Evolutionary conservation across 2,888 invertebrate genomes (phyloP).

Genomic region (Hydraecia micacea): DNA sequence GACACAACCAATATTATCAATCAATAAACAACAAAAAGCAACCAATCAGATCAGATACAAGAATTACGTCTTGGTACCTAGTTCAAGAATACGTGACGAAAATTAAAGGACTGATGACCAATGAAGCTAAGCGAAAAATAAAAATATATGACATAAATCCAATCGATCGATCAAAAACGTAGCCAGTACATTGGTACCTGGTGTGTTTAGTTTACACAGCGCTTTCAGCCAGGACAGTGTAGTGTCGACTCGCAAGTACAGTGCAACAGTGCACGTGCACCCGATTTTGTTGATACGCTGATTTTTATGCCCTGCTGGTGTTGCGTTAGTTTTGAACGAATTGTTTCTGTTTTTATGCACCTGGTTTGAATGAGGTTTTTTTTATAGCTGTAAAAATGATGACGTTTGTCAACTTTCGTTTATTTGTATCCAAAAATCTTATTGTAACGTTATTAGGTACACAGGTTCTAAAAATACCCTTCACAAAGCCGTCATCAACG

Average conservation of each 20-base stretch:
- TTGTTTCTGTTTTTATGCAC: not conserved
- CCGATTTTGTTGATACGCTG: slow-evolving; percentile 42
- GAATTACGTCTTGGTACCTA: not conserved
- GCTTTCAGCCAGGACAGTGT: slow-evolving; percentile 50
- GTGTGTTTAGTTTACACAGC: slow-evolving; percentile 69
- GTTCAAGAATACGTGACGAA: not conserved
- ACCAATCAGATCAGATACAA: not conserved
- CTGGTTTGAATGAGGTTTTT: not conserved
- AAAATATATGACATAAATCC: not conserved
- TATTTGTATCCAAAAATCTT: not conserved
- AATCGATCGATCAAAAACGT: not conserved
- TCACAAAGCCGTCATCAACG: too few species aligned
- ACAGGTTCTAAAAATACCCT: too few species aligned
- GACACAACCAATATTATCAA: not conserved
- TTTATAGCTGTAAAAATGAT: too few species aligned
- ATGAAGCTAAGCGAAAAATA: not conserved
- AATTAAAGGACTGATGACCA: not conserved
- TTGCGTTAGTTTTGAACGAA: slow-evolving; percentile 17
- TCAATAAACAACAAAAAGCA: not conserved
- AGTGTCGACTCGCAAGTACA: slow-evolving; percentile 34
- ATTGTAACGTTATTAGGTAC: too few species aligned
- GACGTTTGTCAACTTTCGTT: not conserved
- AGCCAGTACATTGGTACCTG: slow-evolving; percentile 62
- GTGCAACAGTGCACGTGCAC: slow-evolving; percentile 43
- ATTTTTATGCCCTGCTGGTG: slow-evolving; percentile 37